Evolutionary conservation across 2,888 invertebrate genomes (phyloP).

Genomic region (Lasioglossum villosulum): DNA sequence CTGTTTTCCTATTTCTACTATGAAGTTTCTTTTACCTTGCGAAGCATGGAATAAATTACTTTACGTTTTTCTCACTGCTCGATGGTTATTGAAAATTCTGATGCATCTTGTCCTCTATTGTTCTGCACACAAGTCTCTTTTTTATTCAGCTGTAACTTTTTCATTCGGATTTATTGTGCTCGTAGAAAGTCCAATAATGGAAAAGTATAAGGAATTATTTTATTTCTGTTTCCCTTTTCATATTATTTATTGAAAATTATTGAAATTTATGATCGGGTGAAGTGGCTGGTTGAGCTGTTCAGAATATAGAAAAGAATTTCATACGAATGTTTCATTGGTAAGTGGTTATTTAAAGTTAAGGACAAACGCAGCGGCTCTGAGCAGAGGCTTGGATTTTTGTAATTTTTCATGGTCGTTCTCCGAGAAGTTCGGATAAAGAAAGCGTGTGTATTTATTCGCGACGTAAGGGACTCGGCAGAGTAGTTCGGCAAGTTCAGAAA

Average conservation of each 20-base stretch:
- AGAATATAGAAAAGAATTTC: not conserved
- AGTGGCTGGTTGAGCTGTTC: no score
- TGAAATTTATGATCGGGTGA: not conserved
- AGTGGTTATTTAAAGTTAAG: not conserved
- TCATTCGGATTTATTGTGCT: not conserved
- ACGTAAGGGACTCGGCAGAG: not conserved
- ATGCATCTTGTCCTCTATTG: not conserved
- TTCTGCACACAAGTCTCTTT: not conserved
- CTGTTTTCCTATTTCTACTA: not conserved
- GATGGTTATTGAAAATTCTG: not conserved
- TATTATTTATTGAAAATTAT: not conserved
- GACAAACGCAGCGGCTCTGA: not conserved
- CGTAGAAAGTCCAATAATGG: not conserved
- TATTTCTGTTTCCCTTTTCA: no score
- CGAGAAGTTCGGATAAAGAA: not conserved
- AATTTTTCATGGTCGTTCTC: not conserved
- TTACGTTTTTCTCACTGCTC: not conserved
- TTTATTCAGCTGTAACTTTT: not conserved
- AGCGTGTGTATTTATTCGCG: not conserved
- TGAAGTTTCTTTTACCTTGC: not conserved
- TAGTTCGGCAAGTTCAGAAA: not conserved
- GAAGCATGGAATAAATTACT: not conserved
- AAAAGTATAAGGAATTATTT: not conserved
- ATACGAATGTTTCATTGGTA: not conserved
- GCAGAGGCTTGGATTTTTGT: not conserved